Evolutionary conservation across 2,113 vertebrate genomes (phyloP).

Genomic region (Egretta garzetta): DNA sequence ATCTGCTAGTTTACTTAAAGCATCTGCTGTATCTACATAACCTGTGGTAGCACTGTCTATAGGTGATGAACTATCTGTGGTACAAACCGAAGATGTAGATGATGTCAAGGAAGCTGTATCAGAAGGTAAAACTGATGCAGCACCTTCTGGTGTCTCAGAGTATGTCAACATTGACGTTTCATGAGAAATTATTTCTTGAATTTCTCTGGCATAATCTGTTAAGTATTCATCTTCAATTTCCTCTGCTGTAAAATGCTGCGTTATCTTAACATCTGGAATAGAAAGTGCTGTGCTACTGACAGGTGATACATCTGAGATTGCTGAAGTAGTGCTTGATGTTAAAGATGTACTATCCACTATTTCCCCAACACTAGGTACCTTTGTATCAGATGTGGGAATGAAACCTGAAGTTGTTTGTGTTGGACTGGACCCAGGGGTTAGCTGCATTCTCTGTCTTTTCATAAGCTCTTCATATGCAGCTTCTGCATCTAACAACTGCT

Average conservation of each 20-base stretch:
- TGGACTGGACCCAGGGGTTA: slow-evolving; percentile 88
- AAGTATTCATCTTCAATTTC: slow-evolving; percentile 89
- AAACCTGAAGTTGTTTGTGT: slow-evolving; percentile 76
- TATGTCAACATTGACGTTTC: slow-evolving; percentile 85
- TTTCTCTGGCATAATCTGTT: slow-evolving; percentile 81
- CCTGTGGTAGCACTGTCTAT: slow-evolving; percentile 71
- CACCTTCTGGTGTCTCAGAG: slow-evolving; percentile 78
- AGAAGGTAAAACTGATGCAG: slow-evolving; percentile 69
- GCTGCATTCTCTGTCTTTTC: slow-evolving; percentile 82
- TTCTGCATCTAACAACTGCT: slow-evolving; percentile 76
- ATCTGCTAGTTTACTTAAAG: slow-evolving; percentile 53
- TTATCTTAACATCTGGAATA: slow-evolving; percentile 98
- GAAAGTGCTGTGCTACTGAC: slow-evolving; percentile 84
- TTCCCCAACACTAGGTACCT: slow-evolving; percentile 59
- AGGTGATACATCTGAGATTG: slow-evolving; percentile 75
- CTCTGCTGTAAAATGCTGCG: slow-evolving; percentile 94
- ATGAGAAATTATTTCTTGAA: slow-evolving; percentile 85
- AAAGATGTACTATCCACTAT: slow-evolving; percentile 60
- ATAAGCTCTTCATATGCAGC: slow-evolving; percentile 81
- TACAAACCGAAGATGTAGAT: slow-evolving; percentile 83
- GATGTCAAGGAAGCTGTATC: slow-evolving; percentile 82
- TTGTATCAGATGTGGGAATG: slow-evolving; percentile 59
- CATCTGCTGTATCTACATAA: slow-evolving; percentile 54
- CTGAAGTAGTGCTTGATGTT: slow-evolving; percentile 73
- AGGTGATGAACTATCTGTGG: slow-evolving; percentile 81